Conservation (phyloP, 2,113 vertebrate genomes). For the Heliornis fulica region DNA sequence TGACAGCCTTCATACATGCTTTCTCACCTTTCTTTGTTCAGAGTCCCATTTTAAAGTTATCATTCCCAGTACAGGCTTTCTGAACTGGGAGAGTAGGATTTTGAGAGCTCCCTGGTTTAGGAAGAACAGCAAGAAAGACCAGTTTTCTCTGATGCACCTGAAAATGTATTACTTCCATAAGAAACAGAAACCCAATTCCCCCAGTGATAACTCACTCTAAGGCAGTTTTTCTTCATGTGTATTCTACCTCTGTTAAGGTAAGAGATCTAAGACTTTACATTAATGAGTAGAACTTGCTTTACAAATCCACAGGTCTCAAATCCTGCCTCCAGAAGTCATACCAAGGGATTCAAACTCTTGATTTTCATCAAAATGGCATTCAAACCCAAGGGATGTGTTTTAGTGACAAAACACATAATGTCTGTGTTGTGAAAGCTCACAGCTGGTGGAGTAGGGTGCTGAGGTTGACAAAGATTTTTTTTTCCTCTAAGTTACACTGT, state of each 20-base stretch:
- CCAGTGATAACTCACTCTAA: not conserved
- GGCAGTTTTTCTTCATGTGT: fast-evolving
- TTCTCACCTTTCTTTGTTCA: not conserved
- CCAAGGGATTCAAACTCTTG: not conserved
- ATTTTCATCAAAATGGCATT: not conserved
- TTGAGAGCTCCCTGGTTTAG: not conserved
- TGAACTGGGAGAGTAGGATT: not conserved
- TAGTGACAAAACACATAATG: not conserved
- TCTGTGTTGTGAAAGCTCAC: not conserved
- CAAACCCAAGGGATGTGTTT: not conserved
- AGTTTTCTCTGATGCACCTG: not conserved
- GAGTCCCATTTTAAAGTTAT: not conserved
- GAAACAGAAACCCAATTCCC: not conserved
- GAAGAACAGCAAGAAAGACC: not conserved
- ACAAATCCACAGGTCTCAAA: not conserved
- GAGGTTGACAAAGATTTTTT: not conserved
- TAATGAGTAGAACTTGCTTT: not conserved
- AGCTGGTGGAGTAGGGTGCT: not conserved
- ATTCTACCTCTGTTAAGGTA: not conserved
- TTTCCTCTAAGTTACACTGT: not conserved
- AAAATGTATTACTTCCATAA: not conserved
- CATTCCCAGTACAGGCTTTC: not conserved
- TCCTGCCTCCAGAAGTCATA: not conserved
- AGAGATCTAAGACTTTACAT: not conserved
- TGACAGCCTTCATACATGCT: not conserved